Conservation (phyloP, 2,888 invertebrate species). For the Lysandra bellargus region DNA sequence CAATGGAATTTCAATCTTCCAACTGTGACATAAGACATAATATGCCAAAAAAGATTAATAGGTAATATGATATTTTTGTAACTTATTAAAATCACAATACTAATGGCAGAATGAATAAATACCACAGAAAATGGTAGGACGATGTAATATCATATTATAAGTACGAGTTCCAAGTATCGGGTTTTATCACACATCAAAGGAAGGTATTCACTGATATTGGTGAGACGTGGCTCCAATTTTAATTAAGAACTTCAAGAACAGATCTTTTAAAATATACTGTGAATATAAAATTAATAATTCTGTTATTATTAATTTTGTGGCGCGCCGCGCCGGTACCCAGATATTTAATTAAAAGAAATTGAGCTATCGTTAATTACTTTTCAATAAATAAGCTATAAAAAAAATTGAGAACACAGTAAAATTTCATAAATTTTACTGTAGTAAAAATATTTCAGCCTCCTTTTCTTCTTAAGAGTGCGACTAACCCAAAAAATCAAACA, state of each 20-base stretch:
- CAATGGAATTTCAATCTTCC: conserved; percentile 7
- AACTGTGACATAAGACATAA: neutral
- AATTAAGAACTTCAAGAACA: conserved; percentile 22
- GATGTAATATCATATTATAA: neutral
- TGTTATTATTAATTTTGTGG: conserved; percentile 14
- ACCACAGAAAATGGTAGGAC: neutral
- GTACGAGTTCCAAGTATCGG: neutral
- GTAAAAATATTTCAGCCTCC: neutral
- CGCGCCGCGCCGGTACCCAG: neutral
- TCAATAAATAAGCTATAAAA: neutral
- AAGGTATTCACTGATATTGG: neutral
- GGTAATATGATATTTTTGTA: neutral
- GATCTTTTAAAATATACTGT: neutral
- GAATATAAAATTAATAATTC: neutral
- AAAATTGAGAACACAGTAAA: neutral
- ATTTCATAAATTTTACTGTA: neutral
- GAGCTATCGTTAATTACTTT: conserved; percentile 18
- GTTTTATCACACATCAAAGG: neutral
- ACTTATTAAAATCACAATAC: neutral
- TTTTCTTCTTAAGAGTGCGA: no score
- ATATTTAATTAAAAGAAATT: conserved; percentile 25
- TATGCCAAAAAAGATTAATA: neutral
- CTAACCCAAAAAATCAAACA: no score
- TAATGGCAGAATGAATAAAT: neutral
- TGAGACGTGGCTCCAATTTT: conserved; percentile 14